Conservation (phyloP, 2,113 vertebrate genomes). For the Arvicanthis niloticus region DNA sequence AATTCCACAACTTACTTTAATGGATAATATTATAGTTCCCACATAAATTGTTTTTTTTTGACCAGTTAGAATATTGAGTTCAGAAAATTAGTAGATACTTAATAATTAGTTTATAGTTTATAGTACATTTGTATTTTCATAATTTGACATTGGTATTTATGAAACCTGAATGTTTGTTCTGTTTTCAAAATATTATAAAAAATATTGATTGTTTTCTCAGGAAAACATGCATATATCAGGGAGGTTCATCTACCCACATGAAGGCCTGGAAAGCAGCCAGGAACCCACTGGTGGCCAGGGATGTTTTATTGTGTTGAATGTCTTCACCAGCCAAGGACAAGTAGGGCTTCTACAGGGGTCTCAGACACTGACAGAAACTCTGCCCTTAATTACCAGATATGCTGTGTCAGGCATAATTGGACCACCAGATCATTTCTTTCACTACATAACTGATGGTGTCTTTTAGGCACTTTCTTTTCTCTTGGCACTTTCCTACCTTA, state of each 20-base stretch:
- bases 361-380: background rate
- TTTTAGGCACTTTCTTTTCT: background rate
- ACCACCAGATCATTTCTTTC: background rate
- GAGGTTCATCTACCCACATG: too few species aligned
- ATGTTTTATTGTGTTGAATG: background rate
- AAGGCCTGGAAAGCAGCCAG: background rate
- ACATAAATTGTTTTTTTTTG: conserved; percentile 35
- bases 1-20: background rate
- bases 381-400: too few species aligned
- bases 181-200: conserved; percentile 12
- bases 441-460: background rate
- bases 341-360: background rate
- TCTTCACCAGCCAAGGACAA: background rate
- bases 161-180: background rate
- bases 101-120: conserved; percentile 8
- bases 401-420: too few species aligned
- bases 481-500: background rate
- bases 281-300: too few species aligned
- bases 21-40: background rate
- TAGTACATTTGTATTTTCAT: conserved; percentile 47
- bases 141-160: conserved; percentile 35
- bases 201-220: background rate
- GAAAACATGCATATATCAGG: background rate
- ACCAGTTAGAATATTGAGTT: background rate
- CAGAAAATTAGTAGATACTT: background rate